These are phyloP conservation scores for Oophaga sylvatica DNA, from an alignment of 2,797 vertebrate genomes.

Conservation along the genomic window DNA sequence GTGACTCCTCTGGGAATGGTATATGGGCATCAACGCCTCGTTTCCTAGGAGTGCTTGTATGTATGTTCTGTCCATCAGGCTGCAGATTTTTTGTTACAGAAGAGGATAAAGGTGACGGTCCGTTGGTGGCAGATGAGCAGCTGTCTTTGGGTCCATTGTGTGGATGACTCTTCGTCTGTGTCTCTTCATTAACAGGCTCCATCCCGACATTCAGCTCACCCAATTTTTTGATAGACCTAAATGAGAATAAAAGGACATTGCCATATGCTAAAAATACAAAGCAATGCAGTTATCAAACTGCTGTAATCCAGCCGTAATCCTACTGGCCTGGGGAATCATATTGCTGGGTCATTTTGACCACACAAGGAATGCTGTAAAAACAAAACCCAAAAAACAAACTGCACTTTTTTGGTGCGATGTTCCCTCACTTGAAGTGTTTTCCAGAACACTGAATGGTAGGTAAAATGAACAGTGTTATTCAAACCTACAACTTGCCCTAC, in stretches of 20 bases:
- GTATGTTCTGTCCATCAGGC: conserved; percentile 69
- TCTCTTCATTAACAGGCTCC: conserved; percentile 87
- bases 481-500: too few species aligned
- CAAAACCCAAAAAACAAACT: too few species aligned
- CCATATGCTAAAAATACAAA: neutral
- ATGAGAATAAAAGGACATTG: conserved; percentile 42
- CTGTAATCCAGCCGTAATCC: neutral
- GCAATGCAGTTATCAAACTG: neutral
- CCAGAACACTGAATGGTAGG: too few species aligned
- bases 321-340: too few species aligned
- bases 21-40: conserved; percentile 72
- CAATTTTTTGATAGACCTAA: conserved; percentile 93
- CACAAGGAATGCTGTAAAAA: too few species aligned
- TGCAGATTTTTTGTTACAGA: conserved; percentile 70
- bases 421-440: too few species aligned
- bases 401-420: too few species aligned
- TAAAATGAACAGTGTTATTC: too few species aligned
- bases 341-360: too few species aligned
- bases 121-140: conserved; percentile 65
- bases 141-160: conserved; percentile 80
- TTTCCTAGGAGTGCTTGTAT: conserved; percentile 81
- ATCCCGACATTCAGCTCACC: conserved; percentile 93
- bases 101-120: conserved; percentile 68
- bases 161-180: conserved; percentile 78
- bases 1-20: conserved; percentile 83